Evolutionary conservation across 2,888 invertebrate species (phyloP).

Genomic region (Xanthia icteritia): DNA sequence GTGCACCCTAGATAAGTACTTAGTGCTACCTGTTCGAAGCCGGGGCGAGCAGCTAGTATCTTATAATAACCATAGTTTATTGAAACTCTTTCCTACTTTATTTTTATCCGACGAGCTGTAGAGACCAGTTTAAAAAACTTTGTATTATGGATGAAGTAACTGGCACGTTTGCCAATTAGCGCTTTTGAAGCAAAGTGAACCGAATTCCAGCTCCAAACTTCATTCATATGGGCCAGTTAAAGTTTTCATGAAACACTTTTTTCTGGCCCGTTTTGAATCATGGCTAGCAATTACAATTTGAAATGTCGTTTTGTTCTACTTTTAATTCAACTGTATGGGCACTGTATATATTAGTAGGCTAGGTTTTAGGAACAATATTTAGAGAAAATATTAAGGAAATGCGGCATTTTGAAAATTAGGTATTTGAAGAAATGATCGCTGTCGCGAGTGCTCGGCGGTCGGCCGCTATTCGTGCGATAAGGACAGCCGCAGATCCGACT

Average conservation of each 20-base stretch:
- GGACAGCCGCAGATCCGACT: no score
- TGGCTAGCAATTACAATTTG: not conserved
- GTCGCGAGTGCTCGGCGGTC: no score
- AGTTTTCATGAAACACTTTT: constrained; percentile 28
- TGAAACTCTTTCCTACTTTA: not conserved
- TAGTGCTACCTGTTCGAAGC: no score
- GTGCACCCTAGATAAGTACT: no score
- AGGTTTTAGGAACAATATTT: not conserved
- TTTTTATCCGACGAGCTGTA: constrained; percentile 10
- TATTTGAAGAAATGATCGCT: no score
- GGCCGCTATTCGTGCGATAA: no score
- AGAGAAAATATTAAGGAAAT: no score
- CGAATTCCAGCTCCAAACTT: constrained; percentile 29
- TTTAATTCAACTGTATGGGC: not conserved
- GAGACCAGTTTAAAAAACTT: constrained; percentile 25
- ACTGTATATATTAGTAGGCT: not conserved
- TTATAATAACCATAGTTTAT: no score
- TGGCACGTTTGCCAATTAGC: constrained; percentile 48
- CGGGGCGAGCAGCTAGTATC: no score
- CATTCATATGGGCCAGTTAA: constrained; percentile 32
- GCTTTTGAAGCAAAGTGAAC: constrained; percentile 42
- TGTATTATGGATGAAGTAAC: constrained; percentile 36
- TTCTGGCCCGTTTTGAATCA: constrained; percentile 7
- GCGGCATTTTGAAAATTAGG: no score
- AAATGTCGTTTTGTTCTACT: constrained; percentile 5